Conservation (phyloP, 2,888 invertebrate species). For the Tineola bisselliella region DNA sequence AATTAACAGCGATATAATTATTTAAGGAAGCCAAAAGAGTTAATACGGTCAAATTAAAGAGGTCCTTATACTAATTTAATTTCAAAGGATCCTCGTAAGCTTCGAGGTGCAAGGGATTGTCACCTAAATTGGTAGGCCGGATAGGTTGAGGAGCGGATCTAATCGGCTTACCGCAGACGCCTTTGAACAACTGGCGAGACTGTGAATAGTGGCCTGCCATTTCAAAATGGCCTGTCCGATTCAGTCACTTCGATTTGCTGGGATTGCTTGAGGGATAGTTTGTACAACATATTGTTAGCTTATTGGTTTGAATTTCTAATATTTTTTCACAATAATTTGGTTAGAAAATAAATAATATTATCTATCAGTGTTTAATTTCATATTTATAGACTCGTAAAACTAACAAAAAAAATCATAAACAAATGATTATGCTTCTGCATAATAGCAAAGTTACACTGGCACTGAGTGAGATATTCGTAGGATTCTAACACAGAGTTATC, state of each 20-base stretch:
- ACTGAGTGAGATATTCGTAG: too few species aligned
- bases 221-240: neutral
- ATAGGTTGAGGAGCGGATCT: neutral
- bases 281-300: too few species aligned
- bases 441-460: too few species aligned
- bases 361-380: too few species aligned
- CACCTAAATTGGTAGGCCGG: constrained; percentile 10
- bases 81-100: neutral
- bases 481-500: too few species aligned
- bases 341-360: too few species aligned
- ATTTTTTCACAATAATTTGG: too few species aligned
- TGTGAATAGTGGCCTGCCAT: neutral
- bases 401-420: too few species aligned
- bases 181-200: constrained; percentile 2
- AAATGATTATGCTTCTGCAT: too few species aligned
- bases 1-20: too few species aligned
- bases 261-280: neutral
- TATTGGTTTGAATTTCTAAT: too few species aligned
- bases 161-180: constrained; percentile 10
- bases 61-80: neutral
- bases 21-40: neutral
- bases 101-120: constrained; percentile 10
- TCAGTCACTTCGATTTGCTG: neutral
- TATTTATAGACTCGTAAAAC: too few species aligned
- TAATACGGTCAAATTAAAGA: neutral